phyloP scores from a whole-genome alignment of 2,797 vertebrate genomes.

The Corythornis leucogaster region DNA sequence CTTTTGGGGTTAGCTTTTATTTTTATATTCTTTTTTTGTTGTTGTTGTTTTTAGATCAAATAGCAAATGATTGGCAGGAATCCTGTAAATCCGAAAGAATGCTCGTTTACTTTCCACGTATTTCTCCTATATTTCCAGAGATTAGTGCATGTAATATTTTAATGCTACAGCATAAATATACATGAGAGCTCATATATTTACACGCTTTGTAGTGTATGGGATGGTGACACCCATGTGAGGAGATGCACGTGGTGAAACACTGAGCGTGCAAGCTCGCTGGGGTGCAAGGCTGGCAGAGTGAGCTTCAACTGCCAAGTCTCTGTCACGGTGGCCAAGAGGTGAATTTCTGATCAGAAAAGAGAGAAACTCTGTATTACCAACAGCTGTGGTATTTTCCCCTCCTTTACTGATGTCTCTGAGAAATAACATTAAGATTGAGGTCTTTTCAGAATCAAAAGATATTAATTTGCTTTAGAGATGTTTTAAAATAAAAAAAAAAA shows the following conservation, averaged over 20 bases:
- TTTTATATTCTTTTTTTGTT: background rate
- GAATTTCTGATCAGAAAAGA: background rate
- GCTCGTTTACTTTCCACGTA: constrained; percentile 41
- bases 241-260: background rate
- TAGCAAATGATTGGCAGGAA: constrained; percentile 47
- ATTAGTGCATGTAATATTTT: constrained; percentile 52
- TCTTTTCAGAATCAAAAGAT: background rate
- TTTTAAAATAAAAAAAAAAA: background rate
- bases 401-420: background rate
- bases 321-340: rapidly evolving
- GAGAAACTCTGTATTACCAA: background rate
- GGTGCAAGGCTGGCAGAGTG: background rate
- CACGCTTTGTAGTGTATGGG: background rate
- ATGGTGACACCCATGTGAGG: background rate
- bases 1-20: background rate
- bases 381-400: background rate
- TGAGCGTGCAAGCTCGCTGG: background rate
- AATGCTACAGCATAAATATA: constrained; percentile 57
- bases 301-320: background rate
- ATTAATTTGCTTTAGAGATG: background rate
- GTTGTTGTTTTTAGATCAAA: constrained; percentile 49
- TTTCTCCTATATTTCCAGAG: constrained; percentile 46
- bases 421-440: background rate
- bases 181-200: background rate
- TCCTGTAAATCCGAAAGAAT: constrained; percentile 30